phyloP scores from a whole-genome alignment of 2,113 vertebrate genomes.

The Urocitellus parryii region DNA sequence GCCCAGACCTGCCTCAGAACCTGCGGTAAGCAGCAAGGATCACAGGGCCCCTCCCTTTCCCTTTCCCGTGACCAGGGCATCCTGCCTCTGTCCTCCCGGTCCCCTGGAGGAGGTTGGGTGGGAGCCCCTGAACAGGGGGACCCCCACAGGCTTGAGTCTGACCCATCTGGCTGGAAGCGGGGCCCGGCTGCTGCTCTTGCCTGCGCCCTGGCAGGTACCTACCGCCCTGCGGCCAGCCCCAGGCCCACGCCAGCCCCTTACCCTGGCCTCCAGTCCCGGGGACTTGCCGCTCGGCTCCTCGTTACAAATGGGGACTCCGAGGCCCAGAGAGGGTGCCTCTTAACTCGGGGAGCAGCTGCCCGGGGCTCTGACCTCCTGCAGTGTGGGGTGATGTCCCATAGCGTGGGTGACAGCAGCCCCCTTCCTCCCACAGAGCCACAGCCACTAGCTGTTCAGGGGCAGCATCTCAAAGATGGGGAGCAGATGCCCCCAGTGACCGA shows the following conservation, averaged over 20 bases:
- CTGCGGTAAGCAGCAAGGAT: neutral
- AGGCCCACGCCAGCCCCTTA: no score
- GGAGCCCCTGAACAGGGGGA: neutral
- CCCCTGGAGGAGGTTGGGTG: no score
- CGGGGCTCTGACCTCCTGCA: rapidly evolving
- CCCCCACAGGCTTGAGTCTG: neutral
- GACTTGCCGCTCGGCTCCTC: no score
- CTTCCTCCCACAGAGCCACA: rapidly evolving
- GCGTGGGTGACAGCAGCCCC: neutral
- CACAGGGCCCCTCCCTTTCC: no score
- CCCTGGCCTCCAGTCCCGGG: no score
- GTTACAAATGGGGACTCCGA: no score
- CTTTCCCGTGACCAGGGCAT: rapidly evolving
- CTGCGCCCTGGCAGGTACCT: no score
- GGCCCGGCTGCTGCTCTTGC: neutral
- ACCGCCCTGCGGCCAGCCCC: no score
- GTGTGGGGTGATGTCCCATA: rapidly evolving
- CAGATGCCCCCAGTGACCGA: neutral
- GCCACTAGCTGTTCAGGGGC: rapidly evolving
- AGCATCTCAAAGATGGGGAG: neutral
- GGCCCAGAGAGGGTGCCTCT: no score
- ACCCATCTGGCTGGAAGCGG: neutral
- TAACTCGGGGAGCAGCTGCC: neutral
- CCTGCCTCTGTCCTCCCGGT: rapidly evolving
- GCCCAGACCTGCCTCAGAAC: neutral